Conservation (phyloP, 2,888 invertebrate genomes). For the Idaea biselata region DNA sequence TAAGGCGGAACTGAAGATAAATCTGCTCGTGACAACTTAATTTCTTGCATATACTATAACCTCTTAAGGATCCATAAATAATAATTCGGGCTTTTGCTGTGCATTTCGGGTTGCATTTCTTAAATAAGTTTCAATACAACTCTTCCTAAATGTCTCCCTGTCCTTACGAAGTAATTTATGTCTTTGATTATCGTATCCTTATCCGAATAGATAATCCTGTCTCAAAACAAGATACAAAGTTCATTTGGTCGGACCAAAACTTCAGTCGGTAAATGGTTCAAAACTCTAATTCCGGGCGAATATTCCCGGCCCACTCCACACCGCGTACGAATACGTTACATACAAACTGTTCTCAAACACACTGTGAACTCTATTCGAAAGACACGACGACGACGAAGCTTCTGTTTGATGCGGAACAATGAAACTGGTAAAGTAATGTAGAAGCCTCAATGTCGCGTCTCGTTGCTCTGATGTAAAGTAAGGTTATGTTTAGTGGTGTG, state of each 20-base stretch:
- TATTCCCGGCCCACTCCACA: constrained; percentile 20
- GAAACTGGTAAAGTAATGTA: constrained; percentile 30
- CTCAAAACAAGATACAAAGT: constrained; percentile 76
- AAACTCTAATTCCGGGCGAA: constrained; percentile 57
- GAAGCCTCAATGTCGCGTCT: constrained; percentile 23
- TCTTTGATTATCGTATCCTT: constrained; percentile 50
- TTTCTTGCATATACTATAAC: too few species aligned
- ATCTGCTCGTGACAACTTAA: too few species aligned
- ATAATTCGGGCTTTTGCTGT: too few species aligned
- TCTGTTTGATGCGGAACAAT: constrained; percentile 32
- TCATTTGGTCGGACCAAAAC: constrained; percentile 81
- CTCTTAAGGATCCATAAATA: too few species aligned
- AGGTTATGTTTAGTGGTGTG: constrained; percentile 29
- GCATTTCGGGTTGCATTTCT: too few species aligned
- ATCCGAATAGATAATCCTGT: constrained; percentile 70
- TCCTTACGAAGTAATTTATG: too few species aligned
- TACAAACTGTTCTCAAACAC: constrained; percentile 48
- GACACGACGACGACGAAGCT: constrained; percentile 45
- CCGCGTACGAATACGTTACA: constrained; percentile 20
- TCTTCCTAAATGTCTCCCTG: too few species aligned
- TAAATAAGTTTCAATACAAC: too few species aligned
- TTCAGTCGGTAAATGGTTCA: constrained; percentile 78
- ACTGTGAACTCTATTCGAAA: constrained; percentile 46
- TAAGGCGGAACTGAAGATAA: too few species aligned
- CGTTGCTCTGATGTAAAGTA: constrained; percentile 28